These are phyloP conservation scores for Merops nubicus DNA, from an alignment of 2,113 vertebrate species.

Conservation along the genomic window DNA sequence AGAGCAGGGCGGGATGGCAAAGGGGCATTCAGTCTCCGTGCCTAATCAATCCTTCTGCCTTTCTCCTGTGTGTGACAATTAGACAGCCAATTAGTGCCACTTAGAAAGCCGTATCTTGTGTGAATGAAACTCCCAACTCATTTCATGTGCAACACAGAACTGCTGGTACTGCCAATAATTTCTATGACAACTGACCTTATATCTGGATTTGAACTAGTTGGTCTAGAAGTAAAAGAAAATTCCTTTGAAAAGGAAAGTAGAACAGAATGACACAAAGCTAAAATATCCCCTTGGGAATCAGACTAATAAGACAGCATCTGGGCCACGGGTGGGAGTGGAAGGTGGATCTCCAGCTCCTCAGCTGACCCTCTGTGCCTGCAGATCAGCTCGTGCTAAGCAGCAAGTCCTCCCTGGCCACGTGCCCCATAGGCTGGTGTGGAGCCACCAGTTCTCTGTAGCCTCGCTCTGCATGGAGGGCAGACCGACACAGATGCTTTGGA, in stretches of 20 bases:
- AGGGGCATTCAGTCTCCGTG: constrained; percentile 56
- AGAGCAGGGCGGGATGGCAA: not conserved
- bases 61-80: constrained; percentile 41
- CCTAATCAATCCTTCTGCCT: constrained; percentile 53
- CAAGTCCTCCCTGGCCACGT: not conserved
- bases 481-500: not conserved
- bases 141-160: not conserved
- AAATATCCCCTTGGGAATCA: not conserved
- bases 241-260: not conserved
- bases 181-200: constrained; percentile 51
- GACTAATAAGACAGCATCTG: not conserved
- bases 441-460: not conserved
- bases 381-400: fast-evolving
- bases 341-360: not conserved
- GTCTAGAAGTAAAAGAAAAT: constrained; percentile 22
- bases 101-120: constrained; percentile 14
- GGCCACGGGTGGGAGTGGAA: not conserved
- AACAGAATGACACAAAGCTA: not conserved
- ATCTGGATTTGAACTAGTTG: constrained; percentile 14
- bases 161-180: constrained; percentile 37
- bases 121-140: constrained; percentile 45
- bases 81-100: constrained; percentile 66
- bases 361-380: fast-evolving
- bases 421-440: fast-evolving
- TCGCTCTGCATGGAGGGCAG: not conserved